Percentiles rank a stretch among this genome's conserved stretches.
Evolutionary conservation across 2,888 invertebrate species (phyloP).

Genomic region (Agriotes lineatus): DNA sequence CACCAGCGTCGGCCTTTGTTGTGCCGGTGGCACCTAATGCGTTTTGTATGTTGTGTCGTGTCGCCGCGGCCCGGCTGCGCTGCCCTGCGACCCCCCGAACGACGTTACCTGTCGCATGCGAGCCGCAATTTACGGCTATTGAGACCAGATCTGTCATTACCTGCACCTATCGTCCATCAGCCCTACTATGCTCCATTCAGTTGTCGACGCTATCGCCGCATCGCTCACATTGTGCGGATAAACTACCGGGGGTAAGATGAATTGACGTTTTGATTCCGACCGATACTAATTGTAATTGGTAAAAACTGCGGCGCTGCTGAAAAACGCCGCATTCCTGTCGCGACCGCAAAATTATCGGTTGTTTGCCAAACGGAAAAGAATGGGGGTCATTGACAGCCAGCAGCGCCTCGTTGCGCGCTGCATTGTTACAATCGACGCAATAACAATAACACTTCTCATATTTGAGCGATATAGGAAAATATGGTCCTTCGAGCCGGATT

Average conservation of each 20-base stretch:
- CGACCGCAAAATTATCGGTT: too few relatives aligned
- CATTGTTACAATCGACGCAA: too few relatives aligned
- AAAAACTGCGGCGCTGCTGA: neutral
- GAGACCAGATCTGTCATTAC: slow-evolving; percentile 60
- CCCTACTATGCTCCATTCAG: slow-evolving; percentile 53
- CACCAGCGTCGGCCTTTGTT: slow-evolving; percentile 48
- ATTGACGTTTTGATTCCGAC: slow-evolving; percentile 14
- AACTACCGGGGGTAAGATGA: slow-evolving; percentile 25
- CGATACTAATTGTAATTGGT: slow-evolving; percentile 18
- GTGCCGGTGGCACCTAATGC: slow-evolving; percentile 54
- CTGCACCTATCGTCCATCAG: slow-evolving; percentile 57
- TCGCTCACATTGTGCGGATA: slow-evolving; percentile 51
- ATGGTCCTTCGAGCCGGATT: too few relatives aligned
- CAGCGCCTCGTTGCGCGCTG: too few relatives aligned
- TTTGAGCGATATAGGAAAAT: too few relatives aligned
- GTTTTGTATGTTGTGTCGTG: slow-evolving; percentile 58
- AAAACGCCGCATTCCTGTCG: neutral
- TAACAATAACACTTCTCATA: too few relatives aligned
- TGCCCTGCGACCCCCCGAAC: slow-evolving; percentile 42
- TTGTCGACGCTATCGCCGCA: slow-evolving; percentile 55
- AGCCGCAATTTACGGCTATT: slow-evolving; percentile 60
- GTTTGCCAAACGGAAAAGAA: too few relatives aligned
- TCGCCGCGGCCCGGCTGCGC: slow-evolving; percentile 41
- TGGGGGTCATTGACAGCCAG: too few relatives aligned
- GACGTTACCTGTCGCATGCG: slow-evolving; percentile 59